phyloP scores from a whole-genome alignment of 2,888 invertebrate genomes.

The Ramazzottius varieornatus region DNA sequence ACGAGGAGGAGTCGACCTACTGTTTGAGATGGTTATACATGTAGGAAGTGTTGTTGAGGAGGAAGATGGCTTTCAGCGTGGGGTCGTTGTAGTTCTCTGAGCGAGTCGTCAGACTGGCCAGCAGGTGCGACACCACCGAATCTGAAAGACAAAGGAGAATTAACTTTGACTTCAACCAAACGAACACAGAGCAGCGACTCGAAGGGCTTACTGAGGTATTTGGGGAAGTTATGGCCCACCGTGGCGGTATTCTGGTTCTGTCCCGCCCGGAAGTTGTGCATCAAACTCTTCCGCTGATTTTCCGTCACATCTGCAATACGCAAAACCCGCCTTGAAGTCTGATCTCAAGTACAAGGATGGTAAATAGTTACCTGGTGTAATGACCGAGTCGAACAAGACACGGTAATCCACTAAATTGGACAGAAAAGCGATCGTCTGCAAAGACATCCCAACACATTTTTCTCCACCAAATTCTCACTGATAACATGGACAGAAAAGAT shows the following conservation, averaged over 20 bases:
- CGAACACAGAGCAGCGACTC: not conserved
- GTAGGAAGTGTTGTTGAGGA: not conserved
- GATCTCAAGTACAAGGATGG: too few species aligned
- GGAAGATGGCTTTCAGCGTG: not conserved
- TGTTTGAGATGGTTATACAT: conserved; percentile 2
- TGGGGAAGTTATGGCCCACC: not conserved
- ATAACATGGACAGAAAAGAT: too few species aligned
- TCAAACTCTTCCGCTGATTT: too few species aligned
- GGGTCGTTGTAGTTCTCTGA: not conserved
- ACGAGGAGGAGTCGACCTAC: too few species aligned
- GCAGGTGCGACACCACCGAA: not conserved
- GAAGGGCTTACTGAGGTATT: not conserved
- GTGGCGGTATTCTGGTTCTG: too few species aligned
- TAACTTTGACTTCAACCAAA: too few species aligned
- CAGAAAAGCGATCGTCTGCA: not conserved
- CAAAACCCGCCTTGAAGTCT: too few species aligned
- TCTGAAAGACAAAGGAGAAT: not conserved
- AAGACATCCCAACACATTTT: too few species aligned
- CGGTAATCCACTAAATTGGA: conserved; percentile 2
- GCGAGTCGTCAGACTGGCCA: not conserved
- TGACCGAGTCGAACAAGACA: not conserved
- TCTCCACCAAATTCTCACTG: too few species aligned
- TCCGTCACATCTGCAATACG: too few species aligned
- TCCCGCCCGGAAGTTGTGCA: too few species aligned
- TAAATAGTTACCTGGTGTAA: not conserved